Conservation (phyloP, 2,797 vertebrate genomes). For the Sphenopsis melanotis region DNA sequence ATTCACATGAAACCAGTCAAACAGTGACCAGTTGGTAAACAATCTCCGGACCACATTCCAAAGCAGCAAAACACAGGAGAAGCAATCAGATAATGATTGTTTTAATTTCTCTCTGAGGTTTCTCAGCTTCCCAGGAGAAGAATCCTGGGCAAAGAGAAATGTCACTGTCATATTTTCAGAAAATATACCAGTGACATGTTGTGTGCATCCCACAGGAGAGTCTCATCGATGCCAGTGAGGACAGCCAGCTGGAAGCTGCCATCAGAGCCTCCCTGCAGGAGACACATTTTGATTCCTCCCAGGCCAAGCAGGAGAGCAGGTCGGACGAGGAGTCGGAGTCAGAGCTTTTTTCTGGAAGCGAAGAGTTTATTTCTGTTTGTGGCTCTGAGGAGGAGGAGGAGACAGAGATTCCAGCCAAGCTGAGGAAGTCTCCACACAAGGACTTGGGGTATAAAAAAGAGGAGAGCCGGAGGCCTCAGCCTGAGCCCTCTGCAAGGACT, state of each 20-base stretch:
- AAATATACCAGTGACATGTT: background rate
- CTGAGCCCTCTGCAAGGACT: constrained; percentile 81
- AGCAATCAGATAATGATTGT: background rate
- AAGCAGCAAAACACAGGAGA: background rate
- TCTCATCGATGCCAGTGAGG: constrained; percentile 97
- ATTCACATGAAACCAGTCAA: background rate
- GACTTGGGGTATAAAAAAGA: constrained; percentile 92
- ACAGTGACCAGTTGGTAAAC: background rate
- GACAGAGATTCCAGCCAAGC: constrained; percentile 73
- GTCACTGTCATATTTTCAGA: background rate
- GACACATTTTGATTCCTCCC: constrained; percentile 93
- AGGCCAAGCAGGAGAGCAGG: constrained; percentile 83
- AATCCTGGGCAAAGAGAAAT: background rate
- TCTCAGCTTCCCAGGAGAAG: background rate
- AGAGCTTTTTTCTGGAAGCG: constrained; percentile 96
- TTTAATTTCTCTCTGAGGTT: background rate
- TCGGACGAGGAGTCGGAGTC: constrained; percentile 92
- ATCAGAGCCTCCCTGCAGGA: constrained; percentile 96
- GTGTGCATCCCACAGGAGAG: constrained; percentile 84
- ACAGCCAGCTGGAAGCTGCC: constrained; percentile 98
- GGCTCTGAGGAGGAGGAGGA: constrained; percentile 90
- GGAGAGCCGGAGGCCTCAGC: constrained; percentile 88
- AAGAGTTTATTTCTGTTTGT: constrained; percentile 95
- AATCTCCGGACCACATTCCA: background rate
- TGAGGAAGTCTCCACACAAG: constrained; percentile 92